Evolutionary conservation across 2,797 vertebrate genomes (phyloP), one percentile per base, ranked within the genome.

Genomic region (Pempheris klunzingeri): DNA sequence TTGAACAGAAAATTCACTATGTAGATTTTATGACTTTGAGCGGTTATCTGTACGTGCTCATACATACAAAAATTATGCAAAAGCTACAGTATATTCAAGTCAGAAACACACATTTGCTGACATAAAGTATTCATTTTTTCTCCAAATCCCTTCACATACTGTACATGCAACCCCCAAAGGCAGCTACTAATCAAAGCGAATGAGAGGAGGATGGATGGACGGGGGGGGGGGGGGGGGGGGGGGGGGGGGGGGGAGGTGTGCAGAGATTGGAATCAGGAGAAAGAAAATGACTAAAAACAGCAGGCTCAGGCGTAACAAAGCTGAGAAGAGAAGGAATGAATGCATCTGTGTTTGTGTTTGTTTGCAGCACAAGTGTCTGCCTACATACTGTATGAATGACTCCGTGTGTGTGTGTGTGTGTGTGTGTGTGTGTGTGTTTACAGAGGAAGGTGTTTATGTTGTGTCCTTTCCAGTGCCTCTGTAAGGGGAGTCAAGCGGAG

Each of bases 171-270:
- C 39, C 63, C 74, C 44, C 47, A 78, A 12, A 73, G 57, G 69
- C 71, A 81, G 76, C 76, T 38, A 28, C 47, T 43, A 81, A 83
- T 81, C 74, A 90, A 82, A 87, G 80, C 17, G 3, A 79, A 68
- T 4, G 15, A 44, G 55, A 71, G 22, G 44, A 55, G 57, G 61
- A 78, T 44, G 46, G 59, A 83, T 67, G 72, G 58, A 75, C 0
- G 30, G 59, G 49, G n/a, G 15, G 41, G 55, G 69, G 22, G 44
- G 53, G 58, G 62, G 77, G 41, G 46, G 59, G 82, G 64, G 72
- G 58, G 74, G 0, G 30, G 60, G 50, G 6, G 3, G 77, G 65
- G 69, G 82, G 78, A 83, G 58, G 77, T 72, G 75, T 65, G 53
- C 62, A 76, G 54, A 46, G 76, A 71, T 58, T 74, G 49, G 65